Base-by-base conservation (phyloP, 2,113 vertebrate species). In the Poecilia latipinna region DNA sequence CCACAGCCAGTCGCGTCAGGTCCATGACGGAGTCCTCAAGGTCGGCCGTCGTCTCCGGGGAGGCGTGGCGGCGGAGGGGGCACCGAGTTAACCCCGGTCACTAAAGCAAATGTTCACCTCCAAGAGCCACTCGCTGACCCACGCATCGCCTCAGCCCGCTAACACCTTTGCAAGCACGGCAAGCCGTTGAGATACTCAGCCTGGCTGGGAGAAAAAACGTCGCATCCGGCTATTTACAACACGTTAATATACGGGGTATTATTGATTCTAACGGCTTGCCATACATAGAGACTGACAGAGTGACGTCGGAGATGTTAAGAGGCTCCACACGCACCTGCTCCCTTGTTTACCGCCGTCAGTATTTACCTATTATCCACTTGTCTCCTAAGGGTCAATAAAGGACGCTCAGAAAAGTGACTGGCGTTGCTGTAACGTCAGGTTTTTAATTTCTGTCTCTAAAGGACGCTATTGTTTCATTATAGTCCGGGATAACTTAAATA, bases 1-100 rank as follows among this genome's bases (percentile, higher is more conserved):
- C 96, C 28, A 95, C 95, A 12, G 95, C 96, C 72, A 97, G 60
- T 65, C 95, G 96, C 80, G 96, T 97, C 71, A 97, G 12, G 77
- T 93, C 92, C 92, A 93, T 93, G 73, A 1, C 76, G 33, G 37
- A 72, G 66, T 57, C 51, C 51, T 57, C 51, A 57, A 57, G 51
- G 51, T 57, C 51, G 6, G 51, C 51, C 22, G 51, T n/a, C 0
- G 19, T 57, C 22, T 57, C 51, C 51, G 22, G 7, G 51, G 24
- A 57, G 51, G 24, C 51, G 24, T 1, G 51, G 51, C 51, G 10
- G 51, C 51, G 24, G 51, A 15, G 39, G 4, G 35, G 48, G 19
- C 2, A 24, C 6, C 19, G 22, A 54, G 22, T 17, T 15, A 54
- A 22, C 48, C 19, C 48, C 1, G 13, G 15, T 54, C 8, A 54